Base-by-base conservation (phyloP, 2,888 invertebrate species). In the Aspidiotus destructor region DNA sequence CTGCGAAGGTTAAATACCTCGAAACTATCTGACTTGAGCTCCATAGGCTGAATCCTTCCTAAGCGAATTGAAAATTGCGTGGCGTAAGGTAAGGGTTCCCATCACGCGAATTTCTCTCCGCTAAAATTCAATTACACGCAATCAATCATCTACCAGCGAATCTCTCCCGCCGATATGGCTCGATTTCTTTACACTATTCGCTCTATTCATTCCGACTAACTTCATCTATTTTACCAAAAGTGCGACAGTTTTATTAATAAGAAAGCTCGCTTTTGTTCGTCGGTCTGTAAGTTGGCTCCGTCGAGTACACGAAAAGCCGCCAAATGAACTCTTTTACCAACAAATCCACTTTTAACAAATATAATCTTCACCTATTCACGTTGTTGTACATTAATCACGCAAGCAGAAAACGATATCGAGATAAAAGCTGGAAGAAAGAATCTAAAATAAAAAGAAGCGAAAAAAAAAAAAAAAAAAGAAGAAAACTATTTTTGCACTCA, bases 321-420 rank as follows among this genome's bases (percentile, higher is more conserved):
- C 41, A 41, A n/a, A 57, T 65, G 57, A 55, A 44, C 65, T 65
- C 65, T 65, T 65, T 55, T 58, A 65, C 65, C 65, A 42, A 58
- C 65, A 58, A 65, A 65, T 55, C 65, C 65, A 65, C 65, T 65
- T 65, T 65, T 65, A 65, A 65, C 65, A 57, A 65, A 65, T 58
- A 65, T 65, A 65, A 65, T 65, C 65, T 65, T 65, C 65, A 65
- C 65, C 65, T 65, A 65, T 65, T 65, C 65, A 65, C 65, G 44
- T 58, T 57, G 44, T 57, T 58, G 65, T 55, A 65, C 65, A 65
- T 65, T 65, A 65, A 65, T 65, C 65, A 65, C 65, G 52, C 41
- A 52, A 10, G 28, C 28, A 28, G n/a, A 48, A 48, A 48, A 48
- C 11, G 13, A 40, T 58, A 58, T 28, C 58, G 40, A 58, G 58